phyloP scores from a whole-genome alignment of 2,888 invertebrate species.

The Steinernema carpocapsae region DNA sequence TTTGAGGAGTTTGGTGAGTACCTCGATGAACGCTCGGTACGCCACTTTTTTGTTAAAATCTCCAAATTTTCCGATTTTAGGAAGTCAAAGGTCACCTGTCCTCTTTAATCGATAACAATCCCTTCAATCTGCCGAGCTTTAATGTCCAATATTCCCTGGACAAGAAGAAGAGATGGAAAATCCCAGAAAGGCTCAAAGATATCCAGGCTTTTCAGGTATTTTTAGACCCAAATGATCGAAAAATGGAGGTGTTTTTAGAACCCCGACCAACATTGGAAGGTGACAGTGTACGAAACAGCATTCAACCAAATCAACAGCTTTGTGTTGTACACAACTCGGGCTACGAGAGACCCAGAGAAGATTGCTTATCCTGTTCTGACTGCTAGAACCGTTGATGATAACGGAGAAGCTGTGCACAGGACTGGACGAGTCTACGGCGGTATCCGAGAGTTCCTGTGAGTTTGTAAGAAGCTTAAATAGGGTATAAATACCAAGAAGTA shows the following conservation, averaged over 20 bases:
- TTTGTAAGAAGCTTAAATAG: no score
- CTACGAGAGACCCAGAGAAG: no score
- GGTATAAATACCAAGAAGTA: no score
- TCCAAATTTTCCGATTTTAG: no score
- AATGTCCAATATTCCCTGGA: conserved; percentile 1
- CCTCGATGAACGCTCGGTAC: no score
- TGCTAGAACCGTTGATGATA: background rate
- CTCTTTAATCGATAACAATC: background rate
- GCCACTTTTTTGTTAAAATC: no score
- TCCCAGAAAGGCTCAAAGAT: background rate
- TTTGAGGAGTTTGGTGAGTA: background rate
- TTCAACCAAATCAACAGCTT: background rate
- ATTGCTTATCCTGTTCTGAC: background rate
- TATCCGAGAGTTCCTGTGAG: no score
- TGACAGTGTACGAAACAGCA: background rate
- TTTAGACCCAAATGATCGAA: background rate
- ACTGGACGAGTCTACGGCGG: no score
- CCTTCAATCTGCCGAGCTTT: background rate
- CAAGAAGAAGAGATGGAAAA: conserved; percentile 9
- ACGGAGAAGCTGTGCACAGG: background rate
- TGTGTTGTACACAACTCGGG: no score
- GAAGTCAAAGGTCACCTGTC: background rate
- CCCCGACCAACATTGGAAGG: background rate
- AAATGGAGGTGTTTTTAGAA: background rate
- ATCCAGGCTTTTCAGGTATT: conserved; percentile 3